These are phyloP conservation scores for Cherax destructor DNA, from an alignment of 1,140 invertebrate genomes.

Conservation along the genomic window DNA sequence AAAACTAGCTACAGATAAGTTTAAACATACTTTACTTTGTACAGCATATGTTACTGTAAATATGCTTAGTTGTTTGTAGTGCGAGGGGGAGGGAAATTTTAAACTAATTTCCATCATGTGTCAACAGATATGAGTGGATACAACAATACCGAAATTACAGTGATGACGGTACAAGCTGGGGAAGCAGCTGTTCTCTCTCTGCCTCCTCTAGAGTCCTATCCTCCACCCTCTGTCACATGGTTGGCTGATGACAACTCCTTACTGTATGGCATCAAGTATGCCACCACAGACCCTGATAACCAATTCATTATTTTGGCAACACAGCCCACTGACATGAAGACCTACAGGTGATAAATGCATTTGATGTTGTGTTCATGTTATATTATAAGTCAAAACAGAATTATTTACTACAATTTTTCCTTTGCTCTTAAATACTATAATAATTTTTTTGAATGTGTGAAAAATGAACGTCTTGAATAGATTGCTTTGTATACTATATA, in stretches of 20 bases:
- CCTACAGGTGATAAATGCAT: slow-evolving; percentile 80
- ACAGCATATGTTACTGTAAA: too few relatives aligned
- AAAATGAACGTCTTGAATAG: too few relatives aligned
- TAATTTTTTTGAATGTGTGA: too few relatives aligned
- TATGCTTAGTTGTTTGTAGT: too few relatives aligned
- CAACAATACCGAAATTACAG: slow-evolving; percentile 82
- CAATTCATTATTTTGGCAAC: slow-evolving; percentile 88
- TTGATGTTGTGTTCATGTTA: background rate
- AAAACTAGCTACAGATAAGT: too few relatives aligned
- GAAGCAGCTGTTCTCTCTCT: slow-evolving; percentile 87
- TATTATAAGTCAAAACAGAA: background rate
- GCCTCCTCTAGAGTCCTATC: slow-evolving; percentile 88
- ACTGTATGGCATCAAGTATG: slow-evolving; percentile 88
- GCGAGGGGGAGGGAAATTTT: too few relatives aligned
- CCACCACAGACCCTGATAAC: slow-evolving; percentile 81
- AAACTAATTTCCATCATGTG: background rate
- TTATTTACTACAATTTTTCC: background rate
- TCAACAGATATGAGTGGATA: slow-evolving; percentile 76
- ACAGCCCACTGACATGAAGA: slow-evolving; percentile 82
- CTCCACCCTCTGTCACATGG: slow-evolving; percentile 89
- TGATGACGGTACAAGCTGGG: slow-evolving; percentile 84
- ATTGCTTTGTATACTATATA: too few relatives aligned
- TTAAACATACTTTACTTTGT: too few relatives aligned
- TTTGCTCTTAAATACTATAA: too few relatives aligned
- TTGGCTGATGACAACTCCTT: slow-evolving; percentile 83